Evolutionary conservation across 2,797 vertebrate genomes (phyloP).

Genomic region (Streptopelia turtur): DNA sequence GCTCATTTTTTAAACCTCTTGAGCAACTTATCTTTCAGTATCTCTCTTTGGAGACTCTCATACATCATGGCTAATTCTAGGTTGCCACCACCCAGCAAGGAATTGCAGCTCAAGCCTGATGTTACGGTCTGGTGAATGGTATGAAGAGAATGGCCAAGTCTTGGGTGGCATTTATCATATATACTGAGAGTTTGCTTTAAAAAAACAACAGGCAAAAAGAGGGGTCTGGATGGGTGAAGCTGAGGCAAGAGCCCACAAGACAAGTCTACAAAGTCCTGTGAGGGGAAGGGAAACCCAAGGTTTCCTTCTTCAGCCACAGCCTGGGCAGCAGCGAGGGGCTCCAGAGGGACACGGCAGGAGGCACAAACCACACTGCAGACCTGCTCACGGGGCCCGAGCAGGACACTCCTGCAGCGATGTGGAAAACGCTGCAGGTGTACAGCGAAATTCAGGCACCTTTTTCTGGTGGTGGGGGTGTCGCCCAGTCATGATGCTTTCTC

Average conservation of each 20-base stretch:
- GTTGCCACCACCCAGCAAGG: slow-evolving; percentile 44
- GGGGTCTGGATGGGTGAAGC: neutral
- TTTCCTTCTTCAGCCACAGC: neutral
- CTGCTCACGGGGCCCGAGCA: neutral
- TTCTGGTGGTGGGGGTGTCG: neutral
- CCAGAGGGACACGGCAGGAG: fast-evolving
- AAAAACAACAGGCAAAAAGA: neutral
- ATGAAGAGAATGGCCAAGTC: slow-evolving; percentile 38
- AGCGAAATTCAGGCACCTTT: neutral
- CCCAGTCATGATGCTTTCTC: fast-evolving
- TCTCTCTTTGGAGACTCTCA: slow-evolving; percentile 20
- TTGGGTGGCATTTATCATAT: slow-evolving; percentile 7
- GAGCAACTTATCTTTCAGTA: slow-evolving; percentile 29
- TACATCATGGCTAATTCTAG: slow-evolving; percentile 1
- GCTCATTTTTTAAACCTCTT: slow-evolving; percentile 13
- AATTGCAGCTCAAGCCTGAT: neutral
- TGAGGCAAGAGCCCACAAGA: neutral
- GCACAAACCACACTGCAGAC: neutral
- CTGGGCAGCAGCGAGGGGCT: neutral
- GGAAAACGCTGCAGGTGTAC: too few species aligned
- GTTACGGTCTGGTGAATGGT: slow-evolving; percentile 56
- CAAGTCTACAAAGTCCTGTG: neutral
- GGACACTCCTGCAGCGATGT: fast-evolving
- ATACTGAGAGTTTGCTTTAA: neutral
- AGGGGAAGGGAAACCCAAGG: neutral